phyloP scores from a whole-genome alignment of 2,797 vertebrate species.

The Acestrorhynchus altus region DNA sequence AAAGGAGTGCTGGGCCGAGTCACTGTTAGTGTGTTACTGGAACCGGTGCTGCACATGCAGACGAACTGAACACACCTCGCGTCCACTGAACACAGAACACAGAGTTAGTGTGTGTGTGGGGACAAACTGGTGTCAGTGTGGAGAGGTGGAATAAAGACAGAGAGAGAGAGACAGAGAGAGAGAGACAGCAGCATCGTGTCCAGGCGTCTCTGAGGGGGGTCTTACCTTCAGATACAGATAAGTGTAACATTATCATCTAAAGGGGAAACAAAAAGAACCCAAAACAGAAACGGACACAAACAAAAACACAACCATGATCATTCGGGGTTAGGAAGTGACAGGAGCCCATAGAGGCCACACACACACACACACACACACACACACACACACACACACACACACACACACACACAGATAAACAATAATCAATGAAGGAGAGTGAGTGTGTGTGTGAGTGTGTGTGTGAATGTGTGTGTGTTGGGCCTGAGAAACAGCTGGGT shows the following conservation, averaged over 20 bases:
- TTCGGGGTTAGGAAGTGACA: slow-evolving; percentile 79
- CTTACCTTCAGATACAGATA: slow-evolving; percentile 99
- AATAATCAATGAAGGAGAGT: neutral
- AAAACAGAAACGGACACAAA: slow-evolving; percentile 56
- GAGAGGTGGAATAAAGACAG: neutral
- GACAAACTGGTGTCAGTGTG: neutral
- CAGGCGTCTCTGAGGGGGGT: slow-evolving; percentile 77
- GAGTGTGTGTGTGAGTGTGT: no score
- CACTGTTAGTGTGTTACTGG: neutral
- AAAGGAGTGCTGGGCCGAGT: neutral
- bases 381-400: neutral
- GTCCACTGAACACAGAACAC: neutral
- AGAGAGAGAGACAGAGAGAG: neutral
- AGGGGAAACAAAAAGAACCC: slow-evolving; percentile 83
- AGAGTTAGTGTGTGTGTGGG: neutral
- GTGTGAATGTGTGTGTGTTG: slow-evolving; percentile 5
- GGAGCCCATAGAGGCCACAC: slow-evolving; percentile 60
- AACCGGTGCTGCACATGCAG: neutral
- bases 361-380: neutral
- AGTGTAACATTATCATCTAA: slow-evolving; percentile 99
- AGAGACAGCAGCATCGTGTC: slow-evolving; percentile 47
- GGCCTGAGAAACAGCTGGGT: neutral
- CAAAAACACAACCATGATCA: slow-evolving; percentile 65
- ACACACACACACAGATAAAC: neutral
- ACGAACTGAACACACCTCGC: neutral